A percentile compares a stretch with the other conserved stretches of the same genome.
These are phyloP conservation scores for Eupsilia transversa DNA, from an alignment of 2,888 invertebrate species.

Conservation along the genomic window DNA sequence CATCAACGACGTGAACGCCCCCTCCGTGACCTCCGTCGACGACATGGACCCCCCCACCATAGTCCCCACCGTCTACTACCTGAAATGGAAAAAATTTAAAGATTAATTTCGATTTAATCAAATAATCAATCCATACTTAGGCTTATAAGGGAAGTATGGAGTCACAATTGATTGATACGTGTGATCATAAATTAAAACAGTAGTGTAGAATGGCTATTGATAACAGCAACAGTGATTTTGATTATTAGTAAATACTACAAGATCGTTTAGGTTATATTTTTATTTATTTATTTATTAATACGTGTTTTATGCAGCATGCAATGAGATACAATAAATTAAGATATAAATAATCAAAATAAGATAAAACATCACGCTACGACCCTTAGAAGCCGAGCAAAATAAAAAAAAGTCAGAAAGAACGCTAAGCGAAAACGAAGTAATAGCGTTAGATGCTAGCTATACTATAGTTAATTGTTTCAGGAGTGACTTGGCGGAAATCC, in stretches of 20 bases:
- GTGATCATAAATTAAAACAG: background rate
- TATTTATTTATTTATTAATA: no score
- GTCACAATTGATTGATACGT: background rate
- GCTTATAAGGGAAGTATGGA: background rate
- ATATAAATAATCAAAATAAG: no score
- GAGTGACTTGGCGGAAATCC: no score
- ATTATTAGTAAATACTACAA: background rate
- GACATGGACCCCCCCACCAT: slow-evolving; percentile 1
- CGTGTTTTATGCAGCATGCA: no score
- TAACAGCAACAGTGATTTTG: background rate
- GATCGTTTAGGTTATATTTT: no score
- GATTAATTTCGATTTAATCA: background rate
- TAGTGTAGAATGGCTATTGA: background rate
- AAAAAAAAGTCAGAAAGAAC: no score
- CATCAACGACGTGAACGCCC: slow-evolving; percentile 16
- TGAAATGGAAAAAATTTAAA: slow-evolving; percentile 22
- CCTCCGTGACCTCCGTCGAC: slow-evolving; percentile 8
- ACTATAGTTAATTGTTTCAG: no score
- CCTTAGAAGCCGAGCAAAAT: no score
- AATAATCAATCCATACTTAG: background rate
- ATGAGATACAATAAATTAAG: no score
- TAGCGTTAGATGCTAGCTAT: no score
- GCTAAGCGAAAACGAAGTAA: no score
- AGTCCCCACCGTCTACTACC: slow-evolving; percentile 30
- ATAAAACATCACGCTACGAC: no score